Evolutionary conservation across 2,797 vertebrate species (phyloP), one percentile per base, ranked within the genome.

Genomic region (Pseudomugil tenellus): DNA sequence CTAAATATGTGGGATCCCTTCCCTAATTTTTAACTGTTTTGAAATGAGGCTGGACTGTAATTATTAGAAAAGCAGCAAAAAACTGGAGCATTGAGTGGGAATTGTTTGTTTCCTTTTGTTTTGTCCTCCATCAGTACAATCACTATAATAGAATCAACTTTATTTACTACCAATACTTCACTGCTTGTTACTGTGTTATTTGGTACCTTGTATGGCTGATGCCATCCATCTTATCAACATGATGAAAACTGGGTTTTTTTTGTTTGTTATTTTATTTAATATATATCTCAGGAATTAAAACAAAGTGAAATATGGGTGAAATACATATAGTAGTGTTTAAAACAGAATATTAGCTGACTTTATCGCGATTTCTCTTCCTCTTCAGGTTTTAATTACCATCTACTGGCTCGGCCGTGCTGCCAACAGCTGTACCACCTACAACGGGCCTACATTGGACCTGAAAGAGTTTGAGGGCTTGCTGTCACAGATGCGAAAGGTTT

Each of bases 341-440:
- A n/a, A n/a, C 14, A 29, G 28, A 56, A n/a, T 48, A 2, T 55
- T 2, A 37, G 31, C 31, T 66, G 1, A 61, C 55, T 28, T 63
- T 11, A 2, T 72, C 1, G 66, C 60, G 23, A 35, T 17, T 84
- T 16, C 6, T 63, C 73, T 84, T 54, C 48, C 5, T 34, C 46
- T 71, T 21, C 85, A 99, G 98, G 97, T 99, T 77, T 87, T 99
- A 90, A 95, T 98, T 84, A 99, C 97, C 74, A 94, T 99, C 83
- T 99, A 99, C 90, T 99, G 98, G 97, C 92, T 99, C 89, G 98
- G 98, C 60, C 96, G 96, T 79, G 95, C 95, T 34, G 97, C 97
- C 76, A 98, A 97, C 86, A 92, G 93, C 93, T 97, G 95, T 63
- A 87, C 95, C 0, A 95, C 95, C 7, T 99, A 97, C 66, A 97